phyloP scores from a whole-genome alignment of 2,113 vertebrate genomes.

The Caranx melampygus region DNA sequence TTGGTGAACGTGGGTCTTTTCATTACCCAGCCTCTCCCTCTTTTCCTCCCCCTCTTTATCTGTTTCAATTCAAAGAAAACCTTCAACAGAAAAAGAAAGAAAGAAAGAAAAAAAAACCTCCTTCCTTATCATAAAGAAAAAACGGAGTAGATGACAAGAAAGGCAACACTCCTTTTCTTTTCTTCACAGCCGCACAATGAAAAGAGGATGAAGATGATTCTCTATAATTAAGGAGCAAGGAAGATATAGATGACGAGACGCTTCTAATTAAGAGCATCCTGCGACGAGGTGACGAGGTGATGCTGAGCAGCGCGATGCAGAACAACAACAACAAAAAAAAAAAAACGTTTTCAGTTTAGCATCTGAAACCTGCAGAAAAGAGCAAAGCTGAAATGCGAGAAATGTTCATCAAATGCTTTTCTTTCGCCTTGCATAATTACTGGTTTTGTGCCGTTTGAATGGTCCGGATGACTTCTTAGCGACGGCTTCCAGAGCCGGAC shows the following conservation, averaged over 20 bases:
- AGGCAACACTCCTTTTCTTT: constrained; percentile 84
- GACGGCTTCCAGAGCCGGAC: constrained; percentile 54
- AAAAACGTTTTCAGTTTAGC: constrained; percentile 57
- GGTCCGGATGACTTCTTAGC: constrained; percentile 68
- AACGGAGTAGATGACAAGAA: constrained; percentile 49
- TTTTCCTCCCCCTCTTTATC: constrained; percentile 84
- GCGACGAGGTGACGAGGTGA: constrained; percentile 51
- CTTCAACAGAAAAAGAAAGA: constrained; percentile 83
- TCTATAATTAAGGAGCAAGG: constrained; percentile 86
- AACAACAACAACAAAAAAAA: constrained; percentile 32
- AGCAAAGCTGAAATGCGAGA: constrained; percentile 74
- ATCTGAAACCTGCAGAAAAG: constrained; percentile 43
- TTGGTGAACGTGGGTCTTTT: constrained; percentile 68
- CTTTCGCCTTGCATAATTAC: constrained; percentile 78
- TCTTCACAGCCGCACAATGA: constrained; percentile 84
- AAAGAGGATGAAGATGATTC: constrained; percentile 82
- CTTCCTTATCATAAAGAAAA: constrained; percentile 51
- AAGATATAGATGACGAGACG: constrained; percentile 74
- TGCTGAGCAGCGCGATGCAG: not conserved
- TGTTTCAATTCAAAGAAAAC: constrained; percentile 90
- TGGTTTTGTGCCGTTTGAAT: constrained; percentile 70
- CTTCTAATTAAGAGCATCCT: constrained; percentile 85
- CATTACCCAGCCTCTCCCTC: constrained; percentile 74
- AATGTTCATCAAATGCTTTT: constrained; percentile 84
- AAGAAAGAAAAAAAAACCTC: constrained; percentile 4